Evolutionary conservation across 2,113 vertebrate genomes (phyloP).

Genomic region (Sula dactylatra): DNA sequence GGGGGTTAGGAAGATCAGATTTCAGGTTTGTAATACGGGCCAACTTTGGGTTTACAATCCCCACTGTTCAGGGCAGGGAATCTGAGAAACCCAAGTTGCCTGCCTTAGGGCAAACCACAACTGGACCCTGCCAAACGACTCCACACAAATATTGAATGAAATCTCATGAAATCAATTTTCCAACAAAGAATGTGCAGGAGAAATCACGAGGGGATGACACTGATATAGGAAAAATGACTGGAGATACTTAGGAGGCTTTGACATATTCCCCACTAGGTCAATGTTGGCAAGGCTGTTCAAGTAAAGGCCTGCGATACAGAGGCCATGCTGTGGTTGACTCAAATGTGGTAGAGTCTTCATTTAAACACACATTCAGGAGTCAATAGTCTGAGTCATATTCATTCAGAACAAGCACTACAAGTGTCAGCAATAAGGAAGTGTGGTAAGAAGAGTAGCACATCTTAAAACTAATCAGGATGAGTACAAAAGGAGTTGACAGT

Average conservation of each 20-base stretch:
- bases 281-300: neutral
- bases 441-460: neutral
- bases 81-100: neutral
- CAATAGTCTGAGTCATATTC: fast-evolving
- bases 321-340: neutral
- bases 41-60: neutral
- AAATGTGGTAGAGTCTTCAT: neutral
- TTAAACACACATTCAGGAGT: fast-evolving
- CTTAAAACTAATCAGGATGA: neutral
- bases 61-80: neutral
- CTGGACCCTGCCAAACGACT: neutral
- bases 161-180: neutral
- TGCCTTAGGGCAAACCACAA: neutral
- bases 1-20: neutral
- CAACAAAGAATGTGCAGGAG: fast-evolving
- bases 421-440: neutral
- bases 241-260: neutral
- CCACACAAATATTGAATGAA: neutral
- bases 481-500: neutral
- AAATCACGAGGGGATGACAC: neutral
- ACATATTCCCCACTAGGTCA: neutral
- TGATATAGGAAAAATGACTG: neutral
- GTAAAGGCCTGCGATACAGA: fast-evolving
- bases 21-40: neutral
- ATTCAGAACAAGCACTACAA: neutral